Conservation (phyloP, 2,888 invertebrate species). For the Drosophila prolongata region DNA sequence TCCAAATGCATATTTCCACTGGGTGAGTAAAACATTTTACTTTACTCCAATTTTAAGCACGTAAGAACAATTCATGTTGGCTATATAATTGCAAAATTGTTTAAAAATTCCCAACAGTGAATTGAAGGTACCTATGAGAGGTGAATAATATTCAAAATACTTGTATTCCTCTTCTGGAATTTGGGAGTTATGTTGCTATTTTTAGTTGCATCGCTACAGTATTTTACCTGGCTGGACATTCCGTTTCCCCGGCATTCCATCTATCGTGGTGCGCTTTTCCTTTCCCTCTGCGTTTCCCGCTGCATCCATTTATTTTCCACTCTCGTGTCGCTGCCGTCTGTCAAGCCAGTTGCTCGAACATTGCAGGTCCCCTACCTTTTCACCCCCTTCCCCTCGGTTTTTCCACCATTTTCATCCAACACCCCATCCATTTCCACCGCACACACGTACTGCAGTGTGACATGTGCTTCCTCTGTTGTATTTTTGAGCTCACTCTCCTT, state of each 20-base stretch:
- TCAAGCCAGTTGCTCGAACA: conserved; percentile 48
- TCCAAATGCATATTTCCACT: no score
- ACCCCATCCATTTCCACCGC: conserved; percentile 21
- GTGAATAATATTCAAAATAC: conserved; percentile 4
- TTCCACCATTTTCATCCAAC: conserved; percentile 1
- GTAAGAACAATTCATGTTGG: no score
- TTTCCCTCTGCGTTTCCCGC: conserved; percentile 12
- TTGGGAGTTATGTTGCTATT: neutral
- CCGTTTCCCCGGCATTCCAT: conserved; percentile 30
- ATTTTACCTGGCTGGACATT: conserved; percentile 32
- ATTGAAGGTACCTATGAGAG: neutral
- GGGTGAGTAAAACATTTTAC: no score
- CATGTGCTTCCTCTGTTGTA: conserved; percentile 78
- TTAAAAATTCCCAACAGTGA: neutral
- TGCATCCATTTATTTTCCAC: conserved; percentile 45
- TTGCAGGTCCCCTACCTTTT: conserved; percentile 24
- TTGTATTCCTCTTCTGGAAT: conserved; percentile 7
- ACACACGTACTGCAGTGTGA: conserved; percentile 63
- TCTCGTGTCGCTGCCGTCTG: conserved; percentile 55
- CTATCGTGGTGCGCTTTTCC: conserved; percentile 16
- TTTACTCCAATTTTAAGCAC: no score
- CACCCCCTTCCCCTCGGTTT: conserved; percentile 37
- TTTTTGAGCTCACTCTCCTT: conserved; percentile 55
- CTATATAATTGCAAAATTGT: neutral
- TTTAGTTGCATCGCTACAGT: conserved; percentile 3